A percentile compares a stretch with the other conserved stretches of the same genome.
phyloP scores from a whole-genome alignment of 2,888 invertebrate species.

The Operophtera brumata region DNA sequence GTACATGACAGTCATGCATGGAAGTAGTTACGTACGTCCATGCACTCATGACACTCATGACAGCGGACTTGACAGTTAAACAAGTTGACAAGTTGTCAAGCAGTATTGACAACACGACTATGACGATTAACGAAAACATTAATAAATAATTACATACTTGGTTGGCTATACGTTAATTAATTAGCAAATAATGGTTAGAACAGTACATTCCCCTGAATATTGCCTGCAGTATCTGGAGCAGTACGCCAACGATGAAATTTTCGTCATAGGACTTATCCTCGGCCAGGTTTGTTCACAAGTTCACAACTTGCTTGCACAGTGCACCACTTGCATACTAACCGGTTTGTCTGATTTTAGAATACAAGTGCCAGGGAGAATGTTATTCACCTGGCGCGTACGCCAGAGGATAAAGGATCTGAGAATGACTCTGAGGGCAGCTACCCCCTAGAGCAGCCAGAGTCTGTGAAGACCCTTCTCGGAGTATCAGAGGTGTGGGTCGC shows the following conservation, averaged over 20 bases:
- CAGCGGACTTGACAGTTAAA: background rate
- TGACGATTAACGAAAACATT: background rate
- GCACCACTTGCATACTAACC: background rate
- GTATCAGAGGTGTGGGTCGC: constrained; percentile 86
- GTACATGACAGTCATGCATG: too few species aligned
- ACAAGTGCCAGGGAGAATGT: constrained; percentile 86
- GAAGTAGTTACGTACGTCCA: too few species aligned
- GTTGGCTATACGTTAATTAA: too few species aligned
- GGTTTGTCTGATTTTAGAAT: constrained; percentile 62
- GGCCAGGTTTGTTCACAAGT: constrained; percentile 83
- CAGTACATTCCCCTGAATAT: constrained; percentile 84
- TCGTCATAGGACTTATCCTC: constrained; percentile 87
- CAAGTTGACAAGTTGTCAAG: background rate
- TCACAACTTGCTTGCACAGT: background rate
- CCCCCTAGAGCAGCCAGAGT: constrained; percentile 56
- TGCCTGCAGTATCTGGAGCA: constrained; percentile 84
- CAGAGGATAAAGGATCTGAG: constrained; percentile 75
- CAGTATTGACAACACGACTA: background rate
- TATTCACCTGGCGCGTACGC: constrained; percentile 89
- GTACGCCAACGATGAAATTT: constrained; percentile 82
- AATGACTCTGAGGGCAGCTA: constrained; percentile 56
- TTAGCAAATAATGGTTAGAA: constrained; percentile 81
- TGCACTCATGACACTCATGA: background rate
- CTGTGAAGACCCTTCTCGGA: constrained; percentile 73
- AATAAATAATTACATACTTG: too few species aligned